These are phyloP conservation scores for Pseudococcus longispinus DNA, from an alignment of 2,888 invertebrate species.

Conservation along the genomic window DNA sequence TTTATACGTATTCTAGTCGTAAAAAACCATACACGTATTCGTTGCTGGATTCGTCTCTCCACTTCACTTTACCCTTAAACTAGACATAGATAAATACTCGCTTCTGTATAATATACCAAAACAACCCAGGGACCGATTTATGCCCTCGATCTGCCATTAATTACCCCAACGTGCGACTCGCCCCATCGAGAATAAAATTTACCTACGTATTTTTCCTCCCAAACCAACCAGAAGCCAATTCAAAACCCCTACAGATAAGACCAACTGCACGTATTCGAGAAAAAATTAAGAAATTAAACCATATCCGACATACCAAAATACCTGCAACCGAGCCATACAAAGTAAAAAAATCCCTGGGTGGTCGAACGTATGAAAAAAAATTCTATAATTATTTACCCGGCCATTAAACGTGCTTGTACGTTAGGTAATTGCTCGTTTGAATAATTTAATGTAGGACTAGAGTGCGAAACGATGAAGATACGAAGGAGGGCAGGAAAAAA, in stretches of 20 bases:
- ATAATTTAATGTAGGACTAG: too few species aligned
- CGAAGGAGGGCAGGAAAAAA: background rate
- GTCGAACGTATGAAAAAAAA: background rate
- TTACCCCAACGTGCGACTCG: background rate
- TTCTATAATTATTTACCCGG: background rate
- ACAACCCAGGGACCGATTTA: background rate
- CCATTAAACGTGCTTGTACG: background rate
- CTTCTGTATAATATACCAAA: background rate
- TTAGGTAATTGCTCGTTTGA: background rate
- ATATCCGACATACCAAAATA: background rate
- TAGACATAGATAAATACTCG: background rate
- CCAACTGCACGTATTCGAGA: background rate
- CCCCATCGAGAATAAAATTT: background rate
- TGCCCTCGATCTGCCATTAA: background rate
- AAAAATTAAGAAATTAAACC: background rate
- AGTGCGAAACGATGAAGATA: too few species aligned
- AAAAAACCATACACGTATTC: background rate
- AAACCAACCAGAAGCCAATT: background rate
- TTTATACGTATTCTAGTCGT: constrained; percentile 14
- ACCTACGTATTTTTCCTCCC: background rate
- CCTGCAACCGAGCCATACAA: background rate
- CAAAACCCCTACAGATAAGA: background rate
- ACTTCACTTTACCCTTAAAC: background rate
- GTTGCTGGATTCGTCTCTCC: background rate
- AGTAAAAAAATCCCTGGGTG: background rate